These are phyloP conservation scores for Anas acuta DNA, from an alignment of 2,797 vertebrate genomes.

Conservation along the genomic window DNA sequence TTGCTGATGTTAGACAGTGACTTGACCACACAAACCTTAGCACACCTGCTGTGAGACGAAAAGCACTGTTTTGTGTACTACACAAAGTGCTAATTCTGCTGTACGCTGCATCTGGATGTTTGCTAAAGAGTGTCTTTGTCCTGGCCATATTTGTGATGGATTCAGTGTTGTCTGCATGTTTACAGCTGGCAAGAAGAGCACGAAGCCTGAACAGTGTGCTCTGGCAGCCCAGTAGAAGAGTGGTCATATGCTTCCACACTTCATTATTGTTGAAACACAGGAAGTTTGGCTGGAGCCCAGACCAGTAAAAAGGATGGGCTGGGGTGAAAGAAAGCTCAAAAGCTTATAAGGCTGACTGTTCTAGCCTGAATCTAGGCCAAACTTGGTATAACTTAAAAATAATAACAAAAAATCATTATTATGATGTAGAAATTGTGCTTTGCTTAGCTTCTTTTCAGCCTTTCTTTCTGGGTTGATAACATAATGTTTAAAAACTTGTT, in stretches of 20 bases:
- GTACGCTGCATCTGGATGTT: background rate
- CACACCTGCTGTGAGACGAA: background rate
- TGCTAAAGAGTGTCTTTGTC: background rate
- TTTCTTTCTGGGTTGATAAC: background rate
- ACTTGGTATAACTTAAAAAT: background rate
- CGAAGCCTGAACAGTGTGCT: background rate
- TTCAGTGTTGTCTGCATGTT: background rate
- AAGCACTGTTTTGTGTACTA: background rate
- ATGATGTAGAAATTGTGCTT: background rate
- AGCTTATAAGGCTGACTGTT: background rate
- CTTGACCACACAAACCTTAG: background rate
- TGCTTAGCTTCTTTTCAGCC: background rate
- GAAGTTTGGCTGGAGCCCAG: background rate
- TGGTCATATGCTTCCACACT: rapidly evolving
- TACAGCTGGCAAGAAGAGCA: background rate
- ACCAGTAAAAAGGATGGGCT: rapidly evolving
- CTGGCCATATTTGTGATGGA: background rate
- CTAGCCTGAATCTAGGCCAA: background rate
- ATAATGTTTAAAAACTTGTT: background rate
- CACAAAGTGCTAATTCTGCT: background rate
- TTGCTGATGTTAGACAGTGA: background rate
- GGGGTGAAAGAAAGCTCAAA: background rate
- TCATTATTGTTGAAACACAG: background rate
- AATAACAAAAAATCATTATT: background rate
- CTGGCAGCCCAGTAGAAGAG: background rate